Evolutionary conservation across 2,113 vertebrate species (phyloP).

Genomic region (Pionites leucogaster): DNA sequence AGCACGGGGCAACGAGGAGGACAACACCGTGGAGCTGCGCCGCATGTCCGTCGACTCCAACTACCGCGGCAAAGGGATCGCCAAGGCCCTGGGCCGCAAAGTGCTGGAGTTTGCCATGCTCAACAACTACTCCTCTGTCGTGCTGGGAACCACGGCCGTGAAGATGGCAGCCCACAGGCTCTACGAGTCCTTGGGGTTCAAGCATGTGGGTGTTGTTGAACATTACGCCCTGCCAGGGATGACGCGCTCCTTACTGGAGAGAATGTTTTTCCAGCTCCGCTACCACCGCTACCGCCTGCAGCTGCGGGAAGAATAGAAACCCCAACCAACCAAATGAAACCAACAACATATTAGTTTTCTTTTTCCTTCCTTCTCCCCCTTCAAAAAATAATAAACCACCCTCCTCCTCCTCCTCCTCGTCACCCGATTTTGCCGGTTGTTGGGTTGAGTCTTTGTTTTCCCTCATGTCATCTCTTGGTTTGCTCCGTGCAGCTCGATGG

Average conservation of each 20-base stretch:
- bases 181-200: slow-evolving; percentile 98
- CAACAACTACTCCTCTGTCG: slow-evolving; percentile 93
- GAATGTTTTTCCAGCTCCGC: slow-evolving; percentile 98
- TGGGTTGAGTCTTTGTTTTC: slow-evolving; percentile 32
- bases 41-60: slow-evolving; percentile 98
- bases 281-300: slow-evolving; percentile 97
- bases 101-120: slow-evolving; percentile 95
- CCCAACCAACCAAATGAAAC: neutral
- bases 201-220: slow-evolving; percentile 87
- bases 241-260: slow-evolving; percentile 91
- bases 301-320: slow-evolving; percentile 96
- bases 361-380: neutral
- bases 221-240: slow-evolving; percentile 91
- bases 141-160: slow-evolving; percentile 95
- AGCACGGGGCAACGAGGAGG: slow-evolving; percentile 87
- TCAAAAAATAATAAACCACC: slow-evolving; percentile 36
- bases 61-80: slow-evolving; percentile 96
- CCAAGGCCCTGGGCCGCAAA: slow-evolving; percentile 93
- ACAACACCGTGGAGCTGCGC: slow-evolving; percentile 92
- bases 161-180: slow-evolving; percentile 98
- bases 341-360: neutral
- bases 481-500: slow-evolving; percentile 32
- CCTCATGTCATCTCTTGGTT: slow-evolving; percentile 14
- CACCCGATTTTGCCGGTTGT: slow-evolving; percentile 47
- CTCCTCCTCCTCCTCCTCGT: slow-evolving; percentile 28